phyloP scores from a whole-genome alignment of 2,113 vertebrate species.

The Zapus hudsonius region DNA sequence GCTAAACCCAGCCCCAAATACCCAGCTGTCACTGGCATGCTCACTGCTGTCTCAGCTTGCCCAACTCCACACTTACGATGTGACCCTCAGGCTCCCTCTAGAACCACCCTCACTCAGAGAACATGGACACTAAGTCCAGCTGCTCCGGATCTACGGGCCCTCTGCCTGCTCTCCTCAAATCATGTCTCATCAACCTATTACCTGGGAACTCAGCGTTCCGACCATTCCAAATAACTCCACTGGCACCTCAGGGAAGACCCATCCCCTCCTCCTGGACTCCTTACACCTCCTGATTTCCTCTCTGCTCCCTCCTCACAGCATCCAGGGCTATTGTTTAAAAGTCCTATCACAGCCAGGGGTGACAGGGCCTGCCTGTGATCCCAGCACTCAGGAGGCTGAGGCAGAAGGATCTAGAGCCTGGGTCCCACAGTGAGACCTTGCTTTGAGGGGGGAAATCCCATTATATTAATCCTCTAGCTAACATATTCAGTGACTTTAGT shows the following conservation, averaged over 20 bases:
- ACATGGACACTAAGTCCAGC: not conserved
- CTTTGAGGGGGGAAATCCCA: not conserved
- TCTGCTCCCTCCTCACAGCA: not conserved
- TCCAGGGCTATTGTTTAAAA: not conserved
- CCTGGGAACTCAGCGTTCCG: not conserved
- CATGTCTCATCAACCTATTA: not conserved
- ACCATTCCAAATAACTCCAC: not conserved
- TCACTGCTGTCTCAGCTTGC: not conserved
- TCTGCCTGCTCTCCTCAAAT: not conserved
- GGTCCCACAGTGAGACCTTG: not conserved
- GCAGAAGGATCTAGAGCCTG: not conserved
- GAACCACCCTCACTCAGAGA: not conserved
- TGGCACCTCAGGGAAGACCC: not conserved
- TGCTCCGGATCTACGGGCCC: not conserved
- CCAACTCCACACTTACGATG: not conserved
- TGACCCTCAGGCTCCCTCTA: not conserved
- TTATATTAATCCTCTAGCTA: not conserved
- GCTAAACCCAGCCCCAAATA: not conserved
- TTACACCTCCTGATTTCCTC: not conserved
- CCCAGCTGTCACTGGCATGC: not conserved
- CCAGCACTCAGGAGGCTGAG: not conserved
- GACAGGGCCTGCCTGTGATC: not conserved
- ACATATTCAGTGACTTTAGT: not conserved
- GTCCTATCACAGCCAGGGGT: not conserved
- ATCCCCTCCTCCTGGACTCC: not conserved